Conservation (phyloP, 2,113 vertebrate genomes). For the Zapornia atra region DNA sequence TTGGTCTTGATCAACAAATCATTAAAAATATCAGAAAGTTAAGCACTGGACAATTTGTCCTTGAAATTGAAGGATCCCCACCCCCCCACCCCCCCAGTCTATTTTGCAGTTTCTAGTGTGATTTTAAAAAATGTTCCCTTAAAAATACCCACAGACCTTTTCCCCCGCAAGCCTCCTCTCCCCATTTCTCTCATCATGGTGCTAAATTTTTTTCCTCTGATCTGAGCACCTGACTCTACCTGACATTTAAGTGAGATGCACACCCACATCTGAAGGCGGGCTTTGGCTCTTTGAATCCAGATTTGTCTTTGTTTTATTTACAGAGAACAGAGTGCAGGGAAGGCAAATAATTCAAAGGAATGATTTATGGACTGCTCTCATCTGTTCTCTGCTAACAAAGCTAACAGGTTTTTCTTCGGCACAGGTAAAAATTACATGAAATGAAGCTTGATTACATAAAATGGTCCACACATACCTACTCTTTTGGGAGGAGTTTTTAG, state of each 20-base stretch:
- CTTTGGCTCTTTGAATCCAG: not conserved
- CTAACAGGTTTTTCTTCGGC: not conserved
- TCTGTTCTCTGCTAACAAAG: not conserved
- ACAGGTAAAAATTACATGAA: not conserved
- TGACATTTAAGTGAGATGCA: slow-evolving; percentile 32
- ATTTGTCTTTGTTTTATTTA: slow-evolving; percentile 18
- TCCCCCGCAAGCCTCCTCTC: not conserved
- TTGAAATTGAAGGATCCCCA: not conserved
- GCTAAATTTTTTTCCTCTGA: not conserved
- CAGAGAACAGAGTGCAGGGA: not conserved
- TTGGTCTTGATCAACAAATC: not conserved
- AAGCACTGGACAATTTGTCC: not conserved
- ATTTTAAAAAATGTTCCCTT: not conserved
- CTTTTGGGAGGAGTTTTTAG: accelerated
- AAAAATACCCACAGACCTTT: not conserved
- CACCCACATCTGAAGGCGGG: not conserved
- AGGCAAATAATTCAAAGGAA: not conserved
- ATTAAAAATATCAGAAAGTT: not conserved
- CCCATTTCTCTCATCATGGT: not conserved
- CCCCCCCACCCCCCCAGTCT: not conserved
- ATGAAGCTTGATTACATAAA: not conserved
- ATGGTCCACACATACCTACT: not conserved
- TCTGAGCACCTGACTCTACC: slow-evolving; percentile 9
- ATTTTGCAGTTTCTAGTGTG: not conserved
- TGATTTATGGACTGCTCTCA: not conserved